Evolutionary conservation across 2,797 vertebrate species (phyloP).

Genomic region (Pseudomugil tenellus): DNA sequence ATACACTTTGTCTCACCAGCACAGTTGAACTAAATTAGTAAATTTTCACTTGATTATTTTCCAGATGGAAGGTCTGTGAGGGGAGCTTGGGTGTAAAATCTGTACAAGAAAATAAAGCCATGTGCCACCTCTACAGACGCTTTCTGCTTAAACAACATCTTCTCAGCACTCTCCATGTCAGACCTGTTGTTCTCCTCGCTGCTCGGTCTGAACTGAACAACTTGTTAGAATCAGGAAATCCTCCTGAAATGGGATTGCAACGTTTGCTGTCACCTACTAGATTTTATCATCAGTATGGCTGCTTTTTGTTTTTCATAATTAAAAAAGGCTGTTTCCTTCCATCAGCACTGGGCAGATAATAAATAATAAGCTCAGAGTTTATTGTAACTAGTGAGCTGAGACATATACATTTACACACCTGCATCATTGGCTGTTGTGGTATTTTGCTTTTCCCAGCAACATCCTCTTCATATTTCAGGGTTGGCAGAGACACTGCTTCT

Average conservation of each 20-base stretch:
- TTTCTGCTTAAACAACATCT: background rate
- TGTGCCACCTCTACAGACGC: background rate
- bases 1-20: background rate
- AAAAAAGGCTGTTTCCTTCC: background rate
- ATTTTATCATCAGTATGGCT: background rate
- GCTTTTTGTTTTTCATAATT: background rate
- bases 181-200: background rate
- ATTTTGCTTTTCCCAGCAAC: constrained; percentile 33
- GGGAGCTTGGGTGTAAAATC: background rate
- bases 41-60: constrained; percentile 6
- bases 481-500: too few relatives aligned
- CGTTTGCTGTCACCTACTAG: too few relatives aligned
- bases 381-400: background rate
- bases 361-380: background rate
- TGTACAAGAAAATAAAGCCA: background rate
- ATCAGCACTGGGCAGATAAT: background rate
- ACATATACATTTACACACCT: background rate
- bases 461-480: constrained; percentile 17
- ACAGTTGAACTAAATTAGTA: background rate
- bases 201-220: too few relatives aligned
- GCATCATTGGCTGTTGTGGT: constrained; percentile 11
- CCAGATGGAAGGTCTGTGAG: background rate
- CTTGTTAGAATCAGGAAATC: too few relatives aligned
- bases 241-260: too few relatives aligned
- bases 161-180: background rate